Conservation (phyloP, 2,113 vertebrate species). For the Hucho hucho region DNA sequence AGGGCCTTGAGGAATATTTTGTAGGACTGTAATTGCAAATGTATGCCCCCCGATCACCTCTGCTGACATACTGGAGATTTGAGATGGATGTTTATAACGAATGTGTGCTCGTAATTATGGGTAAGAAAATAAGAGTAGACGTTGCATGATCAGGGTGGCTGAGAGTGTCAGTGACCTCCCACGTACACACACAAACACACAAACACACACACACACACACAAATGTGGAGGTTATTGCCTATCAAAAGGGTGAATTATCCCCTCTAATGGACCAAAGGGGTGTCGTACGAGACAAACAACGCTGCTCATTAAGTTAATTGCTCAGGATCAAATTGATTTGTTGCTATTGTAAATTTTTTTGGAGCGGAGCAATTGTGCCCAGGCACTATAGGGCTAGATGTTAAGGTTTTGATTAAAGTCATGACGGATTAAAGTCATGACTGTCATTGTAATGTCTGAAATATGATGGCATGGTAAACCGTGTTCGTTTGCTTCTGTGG, state of each 20-base stretch:
- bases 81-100: background rate
- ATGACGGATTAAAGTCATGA: no score
- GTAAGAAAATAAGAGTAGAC: constrained; percentile 8
- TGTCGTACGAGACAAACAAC: constrained; percentile 28
- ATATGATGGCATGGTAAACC: background rate
- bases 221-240: constrained; percentile 19
- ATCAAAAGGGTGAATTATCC: constrained; percentile 23
- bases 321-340: constrained; percentile 26
- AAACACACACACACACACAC: background rate
- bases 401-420: constrained; percentile 34
- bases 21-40: constrained; percentile 9
- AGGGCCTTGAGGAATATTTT: background rate
- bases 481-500: constrained; percentile 17
- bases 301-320: constrained; percentile 47
- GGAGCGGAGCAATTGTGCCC: constrained; percentile 10
- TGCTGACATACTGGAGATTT: background rate
- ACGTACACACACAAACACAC: no score
- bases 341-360: constrained; percentile 24
- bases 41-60: background rate
- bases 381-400: constrained; percentile 12
- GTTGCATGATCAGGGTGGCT: background rate
- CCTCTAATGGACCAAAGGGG: constrained; percentile 24
- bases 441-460: background rate
- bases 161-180: constrained; percentile 9
- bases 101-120: constrained; percentile 9